Evolutionary conservation across 2,113 vertebrate species (phyloP).

Genomic region (Ailurus styani): DNA sequence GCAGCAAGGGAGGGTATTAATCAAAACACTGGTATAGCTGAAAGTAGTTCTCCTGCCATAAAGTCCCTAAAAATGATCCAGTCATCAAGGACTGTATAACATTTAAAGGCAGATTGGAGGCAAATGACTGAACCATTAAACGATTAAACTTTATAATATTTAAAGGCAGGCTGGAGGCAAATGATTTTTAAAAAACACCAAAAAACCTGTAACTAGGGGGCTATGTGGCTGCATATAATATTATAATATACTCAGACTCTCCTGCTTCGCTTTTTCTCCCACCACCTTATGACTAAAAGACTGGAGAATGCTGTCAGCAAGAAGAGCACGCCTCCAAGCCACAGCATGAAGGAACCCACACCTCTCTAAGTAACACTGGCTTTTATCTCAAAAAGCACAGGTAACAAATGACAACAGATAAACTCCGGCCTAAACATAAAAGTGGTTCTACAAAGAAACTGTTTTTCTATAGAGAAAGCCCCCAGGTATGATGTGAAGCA

Average conservation of each 20-base stretch:
- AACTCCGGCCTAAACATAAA: constrained; percentile 20
- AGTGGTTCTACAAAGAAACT: constrained; percentile 34
- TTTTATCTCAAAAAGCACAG: constrained; percentile 64
- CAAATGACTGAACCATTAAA: constrained; percentile 44
- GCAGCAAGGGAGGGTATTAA: constrained; percentile 23
- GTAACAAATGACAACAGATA: constrained; percentile 58
- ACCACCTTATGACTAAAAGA: constrained; percentile 76
- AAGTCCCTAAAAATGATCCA: constrained; percentile 57
- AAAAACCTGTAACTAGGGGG: constrained; percentile 32
- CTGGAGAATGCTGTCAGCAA: constrained; percentile 68
- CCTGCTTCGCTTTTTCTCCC: constrained; percentile 67
- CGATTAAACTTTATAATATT: constrained; percentile 51
- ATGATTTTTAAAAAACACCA: constrained; percentile 57
- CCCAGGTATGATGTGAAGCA: constrained; percentile 1
- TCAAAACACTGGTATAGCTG: background rate
- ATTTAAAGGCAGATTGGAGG: constrained; percentile 59
- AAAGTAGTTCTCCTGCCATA: constrained; percentile 62
- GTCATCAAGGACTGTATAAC: constrained; percentile 59
- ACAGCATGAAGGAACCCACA: constrained; percentile 61
- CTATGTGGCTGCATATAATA: constrained; percentile 62
- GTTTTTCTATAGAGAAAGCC: constrained; percentile 40
- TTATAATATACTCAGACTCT: constrained; percentile 67
- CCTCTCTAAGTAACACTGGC: constrained; percentile 39
- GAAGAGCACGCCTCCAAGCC: constrained; percentile 72
- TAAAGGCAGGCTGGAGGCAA: constrained; percentile 60